Evolutionary conservation across 2,888 invertebrate genomes (phyloP), one percentile per base, ranked within the genome.

Genomic region (Patella depressa): DNA sequence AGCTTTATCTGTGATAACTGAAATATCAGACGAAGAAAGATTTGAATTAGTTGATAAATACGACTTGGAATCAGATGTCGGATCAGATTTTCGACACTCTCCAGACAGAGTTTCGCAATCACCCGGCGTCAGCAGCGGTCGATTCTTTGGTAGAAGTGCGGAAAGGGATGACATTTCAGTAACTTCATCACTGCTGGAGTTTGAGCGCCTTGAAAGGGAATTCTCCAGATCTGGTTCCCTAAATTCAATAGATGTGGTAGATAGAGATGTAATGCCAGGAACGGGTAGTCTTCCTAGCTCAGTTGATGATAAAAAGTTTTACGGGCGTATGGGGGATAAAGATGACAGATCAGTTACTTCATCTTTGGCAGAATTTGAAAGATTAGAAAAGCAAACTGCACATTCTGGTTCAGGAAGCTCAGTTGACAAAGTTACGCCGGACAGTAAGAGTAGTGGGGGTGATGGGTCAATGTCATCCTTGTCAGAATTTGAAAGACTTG

Each of bases 91-190:
- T 78, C 87, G 86, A 87, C 97, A 97, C 87, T 96, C 97, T 1
- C 98, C 98, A 0, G 98, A 98, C 88, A 80, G 81, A 57, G 81
- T 84, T 73, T 85, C 87, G 59, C 96, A 84, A 92, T 97, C 78
- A 95, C 96, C 75, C 94, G 89, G 87, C 74, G 79, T 83, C n/a
- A 96, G 84, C 92, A 96, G 73, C 95, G 87, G 85, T 88, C 95
- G 95, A 88, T 96, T 95, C 91, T 95, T 96, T 87, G 94, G 95
- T 4, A 94, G 94, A 87, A 94, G 94, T 84, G 94, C 95, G n/a
- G 97, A 98, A 85, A 96, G 96, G 89, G 98, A 98, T 89, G 97
- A 97, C 89, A 94, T 97, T 70, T 98, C 98, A 0, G 95, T 98
- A 91, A 96, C 95, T 83, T 98, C 98, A 9, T 93, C 91, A 12